These are phyloP conservation scores for Bellardia bayeri DNA, from an alignment of 2,888 invertebrate genomes.

Conservation along the genomic window DNA sequence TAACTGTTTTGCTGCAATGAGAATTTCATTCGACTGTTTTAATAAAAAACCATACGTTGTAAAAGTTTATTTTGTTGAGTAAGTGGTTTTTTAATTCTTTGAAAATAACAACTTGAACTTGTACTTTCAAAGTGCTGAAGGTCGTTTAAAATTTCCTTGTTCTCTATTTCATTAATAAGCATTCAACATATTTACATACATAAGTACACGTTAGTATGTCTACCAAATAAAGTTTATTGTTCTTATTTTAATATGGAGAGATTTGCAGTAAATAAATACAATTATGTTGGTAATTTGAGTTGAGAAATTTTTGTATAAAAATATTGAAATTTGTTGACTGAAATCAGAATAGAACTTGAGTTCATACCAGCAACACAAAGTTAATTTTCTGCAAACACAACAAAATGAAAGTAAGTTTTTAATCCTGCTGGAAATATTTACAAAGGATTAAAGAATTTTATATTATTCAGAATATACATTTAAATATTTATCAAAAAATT, in stretches of 20 bases:
- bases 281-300: slow-evolving; percentile 22
- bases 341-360: slow-evolving; percentile 72
- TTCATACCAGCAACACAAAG: slow-evolving; percentile 65
- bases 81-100: neutral
- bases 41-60: too few relatives aligned
- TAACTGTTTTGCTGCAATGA: too few relatives aligned
- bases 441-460: neutral
- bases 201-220: neutral
- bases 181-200: neutral
- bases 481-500: neutral
- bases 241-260: slow-evolving; percentile 14
- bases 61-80: too few relatives aligned
- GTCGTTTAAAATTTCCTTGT: slow-evolving; percentile 51
- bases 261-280: slow-evolving; percentile 12
- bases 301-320: slow-evolving; percentile 66
- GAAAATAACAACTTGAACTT: slow-evolving; percentile 43
- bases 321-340: slow-evolving; percentile 61
- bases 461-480: neutral
- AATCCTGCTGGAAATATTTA: neutral
- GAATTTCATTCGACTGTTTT: too few relatives aligned
- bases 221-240: too few relatives aligned
- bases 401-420: slow-evolving; percentile 80
- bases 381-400: slow-evolving; percentile 65
- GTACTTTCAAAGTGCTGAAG: slow-evolving; percentile 42
- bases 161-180: neutral